phyloP scores from a whole-genome alignment of 2,797 vertebrate genomes.

The Enteromius trimaculatus region DNA sequence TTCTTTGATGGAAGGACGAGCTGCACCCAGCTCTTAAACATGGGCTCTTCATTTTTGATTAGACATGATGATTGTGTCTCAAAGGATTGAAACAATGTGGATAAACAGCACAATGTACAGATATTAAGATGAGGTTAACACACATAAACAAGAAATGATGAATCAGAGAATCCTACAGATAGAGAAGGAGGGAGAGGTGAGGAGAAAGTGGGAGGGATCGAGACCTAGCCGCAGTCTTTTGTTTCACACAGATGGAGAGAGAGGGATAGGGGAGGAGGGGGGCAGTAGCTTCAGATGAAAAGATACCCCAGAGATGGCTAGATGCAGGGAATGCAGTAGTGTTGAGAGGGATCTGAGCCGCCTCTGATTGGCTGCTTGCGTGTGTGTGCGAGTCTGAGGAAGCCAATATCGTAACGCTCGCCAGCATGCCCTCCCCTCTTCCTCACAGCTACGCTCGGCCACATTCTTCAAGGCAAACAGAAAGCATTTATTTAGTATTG shows the following conservation, averaged over 20 bases:
- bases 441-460: conserved; percentile 1
- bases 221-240: conserved; percentile 55
- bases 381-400: not conserved
- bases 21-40: not conserved
- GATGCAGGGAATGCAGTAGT: conserved; percentile 53
- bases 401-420: not conserved
- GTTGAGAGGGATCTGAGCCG: conserved; percentile 32
- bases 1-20: not conserved
- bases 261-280: conserved; percentile 28
- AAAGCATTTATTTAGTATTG: not conserved
- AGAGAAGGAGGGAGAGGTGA: conserved; percentile 37
- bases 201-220: conserved; percentile 7
- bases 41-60: not conserved
- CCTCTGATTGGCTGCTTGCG: conserved; percentile 44
- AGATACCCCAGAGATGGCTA: conserved; percentile 54
- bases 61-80: conserved; percentile 9
- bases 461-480: conserved; percentile 11
- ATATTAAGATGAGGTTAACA: conserved; percentile 20
- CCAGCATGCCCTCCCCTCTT: conserved; percentile 23
- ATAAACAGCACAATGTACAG: not conserved
- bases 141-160: conserved; percentile 16
- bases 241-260: conserved; percentile 54
- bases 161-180: conserved; percentile 12
- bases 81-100: not conserved
- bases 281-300: conserved; percentile 52